Evolutionary conservation across 1,140 invertebrate genomes (phyloP).

Genomic region (Papilio xuthus): DNA sequence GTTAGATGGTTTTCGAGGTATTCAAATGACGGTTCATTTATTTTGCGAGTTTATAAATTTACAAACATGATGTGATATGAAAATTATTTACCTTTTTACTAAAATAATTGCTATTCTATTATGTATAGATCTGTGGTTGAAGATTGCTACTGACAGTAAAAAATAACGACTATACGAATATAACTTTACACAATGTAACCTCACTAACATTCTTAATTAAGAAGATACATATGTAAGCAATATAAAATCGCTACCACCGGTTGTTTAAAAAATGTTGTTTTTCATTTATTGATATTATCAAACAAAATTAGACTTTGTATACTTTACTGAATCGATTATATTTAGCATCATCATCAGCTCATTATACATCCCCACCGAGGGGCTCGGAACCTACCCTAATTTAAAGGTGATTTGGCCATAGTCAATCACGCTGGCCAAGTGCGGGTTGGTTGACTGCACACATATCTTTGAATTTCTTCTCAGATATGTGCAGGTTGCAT

Average conservation of each 20-base stretch:
- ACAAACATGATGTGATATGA: background rate
- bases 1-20: background rate
- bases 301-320: no score
- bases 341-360: no score
- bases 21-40: background rate
- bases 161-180: constrained; percentile 14
- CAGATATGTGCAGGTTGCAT: no score
- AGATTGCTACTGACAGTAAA: background rate
- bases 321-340: no score
- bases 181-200: background rate
- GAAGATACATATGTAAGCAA: background rate
- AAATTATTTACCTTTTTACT: background rate
- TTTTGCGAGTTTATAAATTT: background rate
- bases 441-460: no score
- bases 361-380: no score
- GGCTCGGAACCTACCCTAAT: no score
- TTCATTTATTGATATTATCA: background rate
- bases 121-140: background rate
- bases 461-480: no score
- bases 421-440: no score
- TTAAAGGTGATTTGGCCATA: no score
- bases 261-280: background rate
- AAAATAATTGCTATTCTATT: background rate
- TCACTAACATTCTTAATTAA: background rate
- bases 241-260: background rate